Base-by-base conservation (phyloP, 2,797 vertebrate genomes). In the Vireo griseus region DNA sequence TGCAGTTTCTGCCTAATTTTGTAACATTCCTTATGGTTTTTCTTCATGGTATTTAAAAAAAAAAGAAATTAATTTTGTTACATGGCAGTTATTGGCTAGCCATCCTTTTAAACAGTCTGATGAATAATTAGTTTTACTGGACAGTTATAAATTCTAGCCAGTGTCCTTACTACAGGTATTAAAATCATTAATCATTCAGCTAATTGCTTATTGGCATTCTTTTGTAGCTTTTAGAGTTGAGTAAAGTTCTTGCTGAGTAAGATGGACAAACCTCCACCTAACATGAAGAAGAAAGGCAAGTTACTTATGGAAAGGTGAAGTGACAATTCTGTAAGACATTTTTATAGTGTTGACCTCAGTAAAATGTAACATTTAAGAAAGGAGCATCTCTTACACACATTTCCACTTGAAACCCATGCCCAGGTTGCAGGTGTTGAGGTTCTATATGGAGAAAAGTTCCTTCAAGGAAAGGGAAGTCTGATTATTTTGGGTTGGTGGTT, bases 161-260 rank as follows among this genome's bases (percentile, higher is more conserved):
- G 2, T 91, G 65, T 95, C 85, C 86, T 92, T 95, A 73, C 82
- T 94, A 84, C 62, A 90, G 81, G 66, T 96, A 94, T 93, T 95
- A 95, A 94, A 95, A 94, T 90, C 40, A 96, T 96, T 83, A 96
- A 94, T 96, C 94, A 94, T 94, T 95, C 62, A 71, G 82, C 59
- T 97, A 96, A 96, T 96, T 94, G 77, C 86, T 90, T 95, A 83
- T 93, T 97, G 94, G 61, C 92, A 95, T 95, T 93, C 84, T 89
- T 92, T 88, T 89, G 79, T 92, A 86, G 81, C 86, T 90, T 84
- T 86, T 63, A 72, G 22, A 75, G 55, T 96, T 90, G 92, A 81
- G 33, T 61, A 69, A 95, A 87, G 39, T 84, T 94, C 91, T 63
- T 83, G 48, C 86, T 85, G 44, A 90, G 31, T 88, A 95, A 73